Conservation (phyloP, 2,888 invertebrate species). For the Patella ulyssiponensis region DNA sequence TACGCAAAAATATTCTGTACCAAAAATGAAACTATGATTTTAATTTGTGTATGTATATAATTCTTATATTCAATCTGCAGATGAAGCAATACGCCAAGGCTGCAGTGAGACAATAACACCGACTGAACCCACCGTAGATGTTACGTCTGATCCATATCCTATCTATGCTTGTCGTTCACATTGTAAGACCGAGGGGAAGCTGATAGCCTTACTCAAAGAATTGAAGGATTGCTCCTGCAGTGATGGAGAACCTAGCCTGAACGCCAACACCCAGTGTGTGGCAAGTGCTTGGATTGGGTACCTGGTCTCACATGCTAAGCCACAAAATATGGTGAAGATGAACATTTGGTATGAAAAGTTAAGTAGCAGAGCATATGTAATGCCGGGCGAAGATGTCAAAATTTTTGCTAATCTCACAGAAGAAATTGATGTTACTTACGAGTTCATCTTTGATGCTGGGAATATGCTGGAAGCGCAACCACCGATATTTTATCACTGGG, state of each 20-base stretch:
- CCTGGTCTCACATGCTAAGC: constrained; percentile 39
- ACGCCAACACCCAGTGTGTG: constrained; percentile 22
- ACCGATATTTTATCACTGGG: constrained; percentile 57
- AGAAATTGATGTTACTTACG: constrained; percentile 45
- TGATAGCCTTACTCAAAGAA: constrained; percentile 36
- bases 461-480: constrained; percentile 32
- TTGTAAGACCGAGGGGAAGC: constrained; percentile 33
- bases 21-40: too few species aligned
- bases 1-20: too few species aligned
- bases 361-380: constrained; percentile 54
- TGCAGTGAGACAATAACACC: not conserved
- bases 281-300: constrained; percentile 45
- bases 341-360: constrained; percentile 35
- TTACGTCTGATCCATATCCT: constrained; percentile 15
- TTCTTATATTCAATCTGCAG: not conserved
- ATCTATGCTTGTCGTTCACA: constrained; percentile 37
- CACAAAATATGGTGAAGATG: constrained; percentile 37
- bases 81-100: constrained; percentile 19
- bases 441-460: constrained; percentile 62
- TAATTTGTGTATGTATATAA: too few species aligned
- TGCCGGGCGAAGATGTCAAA: constrained; percentile 60
- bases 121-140: constrained; percentile 8
- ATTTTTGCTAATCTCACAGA: constrained; percentile 47
- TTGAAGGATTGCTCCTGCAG: constrained; percentile 39
- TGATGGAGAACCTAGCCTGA: constrained; percentile 13